Percentiles rank a stretch among this genome's conserved stretches.
Evolutionary conservation across 2,797 vertebrate genomes (phyloP).

Genomic region (Microctenopoma steveboyesi): DNA sequence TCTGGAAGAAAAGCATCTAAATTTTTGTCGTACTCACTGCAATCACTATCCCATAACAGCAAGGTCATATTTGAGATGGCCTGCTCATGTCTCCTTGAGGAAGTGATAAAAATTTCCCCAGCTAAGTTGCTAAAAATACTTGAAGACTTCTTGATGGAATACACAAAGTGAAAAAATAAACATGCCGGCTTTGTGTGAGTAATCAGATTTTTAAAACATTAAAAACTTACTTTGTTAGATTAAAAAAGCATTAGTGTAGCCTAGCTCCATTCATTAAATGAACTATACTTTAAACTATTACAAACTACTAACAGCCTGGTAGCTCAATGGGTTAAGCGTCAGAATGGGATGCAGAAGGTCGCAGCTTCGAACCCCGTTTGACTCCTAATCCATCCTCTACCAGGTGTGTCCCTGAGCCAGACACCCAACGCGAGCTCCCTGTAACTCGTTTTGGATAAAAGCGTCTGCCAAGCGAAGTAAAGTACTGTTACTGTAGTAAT

Average conservation of each 20-base stretch:
- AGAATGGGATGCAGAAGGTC: no score
- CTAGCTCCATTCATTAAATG: background rate
- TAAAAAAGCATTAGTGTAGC: background rate
- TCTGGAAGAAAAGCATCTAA: slow-evolving; percentile 18
- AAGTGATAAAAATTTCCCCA: slow-evolving; percentile 15
- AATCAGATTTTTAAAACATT: background rate
- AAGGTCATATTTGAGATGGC: slow-evolving; percentile 43
- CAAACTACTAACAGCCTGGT: no score
- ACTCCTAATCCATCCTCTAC: no score
- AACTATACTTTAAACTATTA: background rate
- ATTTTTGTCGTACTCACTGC: slow-evolving; percentile 21
- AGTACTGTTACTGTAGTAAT: background rate
- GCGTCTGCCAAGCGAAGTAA: no score
- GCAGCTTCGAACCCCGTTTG: no score
- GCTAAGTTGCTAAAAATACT: slow-evolving; percentile 9
- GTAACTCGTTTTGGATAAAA: no score
- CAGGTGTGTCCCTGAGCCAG: no score
- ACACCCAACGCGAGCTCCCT: no score
- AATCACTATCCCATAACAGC: slow-evolving; percentile 23
- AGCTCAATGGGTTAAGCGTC: no score
- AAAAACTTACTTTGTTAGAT: background rate
- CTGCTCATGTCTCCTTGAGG: slow-evolving; percentile 24
- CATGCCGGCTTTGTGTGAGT: background rate
- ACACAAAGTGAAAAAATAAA: background rate
- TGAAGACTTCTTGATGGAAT: background rate